Conservation (phyloP, 2,888 invertebrate genomes). For the Rotaria macrura region DNA sequence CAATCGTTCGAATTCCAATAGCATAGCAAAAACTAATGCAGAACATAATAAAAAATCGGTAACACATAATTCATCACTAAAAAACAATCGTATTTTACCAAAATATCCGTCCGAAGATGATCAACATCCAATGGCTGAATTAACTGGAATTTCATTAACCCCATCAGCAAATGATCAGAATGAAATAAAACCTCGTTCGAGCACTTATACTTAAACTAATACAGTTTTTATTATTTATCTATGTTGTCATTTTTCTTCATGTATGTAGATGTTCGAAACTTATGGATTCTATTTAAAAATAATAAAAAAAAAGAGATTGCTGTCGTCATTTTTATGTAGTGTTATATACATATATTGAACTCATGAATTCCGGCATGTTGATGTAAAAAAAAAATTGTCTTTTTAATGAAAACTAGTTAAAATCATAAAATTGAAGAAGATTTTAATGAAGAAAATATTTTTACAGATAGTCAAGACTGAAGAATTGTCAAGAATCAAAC, state of each 20-base stretch:
- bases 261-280: background rate
- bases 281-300: background rate
- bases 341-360: too few relatives aligned
- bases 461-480: background rate
- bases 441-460: background rate
- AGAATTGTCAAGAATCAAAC: too few relatives aligned
- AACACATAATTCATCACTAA: background rate
- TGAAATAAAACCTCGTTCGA: background rate
- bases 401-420: background rate
- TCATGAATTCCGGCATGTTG: background rate
- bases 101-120: background rate
- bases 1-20: background rate
- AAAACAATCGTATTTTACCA: constrained; percentile 14
- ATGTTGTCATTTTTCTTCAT: background rate
- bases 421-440: background rate
- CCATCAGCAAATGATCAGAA: background rate
- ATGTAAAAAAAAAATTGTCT: background rate
- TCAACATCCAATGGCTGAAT: background rate
- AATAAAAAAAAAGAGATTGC: background rate
- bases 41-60: background rate
- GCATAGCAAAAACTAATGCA: background rate
- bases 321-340: background rate
- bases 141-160: background rate
- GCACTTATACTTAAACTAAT: background rate
- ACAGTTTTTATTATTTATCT: background rate